phyloP scores from a whole-genome alignment of 2,797 vertebrate genomes.

The Chiloscyllium punctatum region DNA sequence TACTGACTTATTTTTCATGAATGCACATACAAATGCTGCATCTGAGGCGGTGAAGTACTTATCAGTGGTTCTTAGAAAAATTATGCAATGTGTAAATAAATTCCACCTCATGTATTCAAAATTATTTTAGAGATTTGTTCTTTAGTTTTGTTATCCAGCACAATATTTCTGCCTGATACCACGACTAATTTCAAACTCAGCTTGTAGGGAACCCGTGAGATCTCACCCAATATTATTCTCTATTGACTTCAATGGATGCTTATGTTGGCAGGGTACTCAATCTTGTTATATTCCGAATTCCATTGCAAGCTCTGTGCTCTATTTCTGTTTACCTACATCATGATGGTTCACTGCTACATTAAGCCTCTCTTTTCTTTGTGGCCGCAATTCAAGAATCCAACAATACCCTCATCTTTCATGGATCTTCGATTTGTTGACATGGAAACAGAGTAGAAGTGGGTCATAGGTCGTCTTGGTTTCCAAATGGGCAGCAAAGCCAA shows the following conservation, averaged over 20 bases:
- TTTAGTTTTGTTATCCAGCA: neutral
- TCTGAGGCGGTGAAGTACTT: neutral
- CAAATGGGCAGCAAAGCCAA: neutral
- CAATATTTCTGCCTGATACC: neutral
- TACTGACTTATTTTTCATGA: neutral
- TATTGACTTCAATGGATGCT: neutral
- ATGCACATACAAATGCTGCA: too few species aligned
- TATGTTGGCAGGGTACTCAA: neutral
- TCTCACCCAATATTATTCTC: neutral
- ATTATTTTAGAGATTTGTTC: neutral
- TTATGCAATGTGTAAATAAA: neutral
- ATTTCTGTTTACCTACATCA: neutral
- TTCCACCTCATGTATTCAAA: neutral
- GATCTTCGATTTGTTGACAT: neutral
- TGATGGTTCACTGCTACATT: neutral
- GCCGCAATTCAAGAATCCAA: neutral
- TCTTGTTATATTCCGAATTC: neutral
- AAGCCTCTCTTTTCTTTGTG: neutral
- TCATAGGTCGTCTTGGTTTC: neutral
- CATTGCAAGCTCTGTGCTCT: neutral
- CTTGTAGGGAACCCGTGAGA: neutral
- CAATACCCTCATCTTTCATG: neutral
- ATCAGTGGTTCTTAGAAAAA: too few species aligned
- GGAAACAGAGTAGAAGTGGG: neutral
- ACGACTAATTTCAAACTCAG: neutral